Conservation (phyloP, 1,140 invertebrate species). For the Halotydeus destructor region DNA sequence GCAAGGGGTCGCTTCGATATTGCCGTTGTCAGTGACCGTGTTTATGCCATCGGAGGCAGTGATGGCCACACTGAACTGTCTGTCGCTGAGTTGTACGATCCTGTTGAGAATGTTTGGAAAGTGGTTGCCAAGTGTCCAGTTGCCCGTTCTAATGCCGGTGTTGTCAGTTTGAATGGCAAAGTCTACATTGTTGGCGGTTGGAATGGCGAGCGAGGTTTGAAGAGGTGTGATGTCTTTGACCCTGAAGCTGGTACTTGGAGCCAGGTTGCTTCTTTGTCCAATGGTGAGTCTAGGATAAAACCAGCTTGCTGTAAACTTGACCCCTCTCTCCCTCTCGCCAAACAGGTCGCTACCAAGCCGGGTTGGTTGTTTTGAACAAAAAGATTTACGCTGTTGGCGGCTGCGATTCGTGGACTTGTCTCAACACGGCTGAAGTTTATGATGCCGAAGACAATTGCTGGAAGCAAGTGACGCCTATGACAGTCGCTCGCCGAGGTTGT, state of each 20-base stretch:
- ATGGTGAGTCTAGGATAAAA: slow-evolving; percentile 26
- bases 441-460: slow-evolving; percentile 28
- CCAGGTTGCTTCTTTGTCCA: slow-evolving; percentile 39
- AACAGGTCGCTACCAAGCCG: slow-evolving; percentile 59
- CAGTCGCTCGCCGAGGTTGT: slow-evolving; percentile 34
- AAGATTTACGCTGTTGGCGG: slow-evolving; percentile 30
- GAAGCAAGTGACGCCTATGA: slow-evolving; percentile 21
- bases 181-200: slow-evolving; percentile 60
- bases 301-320: slow-evolving; percentile 29
- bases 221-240: slow-evolving; percentile 48
- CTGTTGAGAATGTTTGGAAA: slow-evolving; percentile 36
- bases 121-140: neutral
- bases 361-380: slow-evolving; percentile 26
- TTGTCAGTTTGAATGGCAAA: slow-evolving; percentile 41
- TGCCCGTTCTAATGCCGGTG: slow-evolving; percentile 29
- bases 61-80: slow-evolving; percentile 45
- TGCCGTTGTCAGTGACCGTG: slow-evolving; percentile 37
- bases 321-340: slow-evolving; percentile 29
- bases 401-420: slow-evolving; percentile 33
- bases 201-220: slow-evolving; percentile 48
- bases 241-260: slow-evolving; percentile 38
- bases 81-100: slow-evolving; percentile 41
- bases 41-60: slow-evolving; percentile 55
- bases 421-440: slow-evolving; percentile 32
- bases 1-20: slow-evolving; percentile 51